Percentiles rank a stretch among this genome's conserved stretches.
phyloP scores from a whole-genome alignment of 2,113 vertebrate genomes.

The Turdus rufiventris region DNA sequence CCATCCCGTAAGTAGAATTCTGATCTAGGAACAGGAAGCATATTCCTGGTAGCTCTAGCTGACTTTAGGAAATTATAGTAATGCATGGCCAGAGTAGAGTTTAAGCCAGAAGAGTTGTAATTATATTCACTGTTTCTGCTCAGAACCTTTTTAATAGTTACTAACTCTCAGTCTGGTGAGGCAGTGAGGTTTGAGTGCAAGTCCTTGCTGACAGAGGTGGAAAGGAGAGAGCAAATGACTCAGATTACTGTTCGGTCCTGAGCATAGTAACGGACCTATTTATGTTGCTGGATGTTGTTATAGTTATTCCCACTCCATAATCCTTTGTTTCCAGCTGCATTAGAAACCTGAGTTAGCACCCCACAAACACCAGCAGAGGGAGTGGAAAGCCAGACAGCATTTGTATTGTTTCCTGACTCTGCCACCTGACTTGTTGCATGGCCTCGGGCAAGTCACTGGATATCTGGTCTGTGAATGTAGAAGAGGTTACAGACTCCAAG shows the following conservation, averaged over 20 bases:
- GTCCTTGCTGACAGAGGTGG: background rate
- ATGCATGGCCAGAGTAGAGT: background rate
- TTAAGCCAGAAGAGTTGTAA: background rate
- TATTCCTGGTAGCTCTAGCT: background rate
- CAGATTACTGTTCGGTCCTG: background rate
- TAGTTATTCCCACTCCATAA: background rate
- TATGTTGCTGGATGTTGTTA: background rate
- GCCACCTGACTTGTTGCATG: background rate
- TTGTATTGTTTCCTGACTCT: background rate
- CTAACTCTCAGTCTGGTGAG: background rate
- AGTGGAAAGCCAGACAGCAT: background rate
- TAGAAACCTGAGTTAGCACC: background rate
- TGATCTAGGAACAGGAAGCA: background rate
- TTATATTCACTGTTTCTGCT: background rate
- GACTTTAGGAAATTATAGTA: background rate
- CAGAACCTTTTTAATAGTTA: background rate
- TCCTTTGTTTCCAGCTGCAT: background rate
- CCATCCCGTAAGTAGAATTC: constrained; percentile 81
- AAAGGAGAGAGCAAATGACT: background rate
- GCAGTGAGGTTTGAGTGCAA: background rate
- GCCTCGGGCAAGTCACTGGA: background rate
- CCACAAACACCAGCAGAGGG: background rate
- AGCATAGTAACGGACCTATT: background rate
- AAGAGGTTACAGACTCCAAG: background rate
- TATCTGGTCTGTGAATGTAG: background rate